These are phyloP conservation scores for Periplaneta americana DNA, from an alignment of 1,140 invertebrate genomes.

Conservation along the genomic window DNA sequence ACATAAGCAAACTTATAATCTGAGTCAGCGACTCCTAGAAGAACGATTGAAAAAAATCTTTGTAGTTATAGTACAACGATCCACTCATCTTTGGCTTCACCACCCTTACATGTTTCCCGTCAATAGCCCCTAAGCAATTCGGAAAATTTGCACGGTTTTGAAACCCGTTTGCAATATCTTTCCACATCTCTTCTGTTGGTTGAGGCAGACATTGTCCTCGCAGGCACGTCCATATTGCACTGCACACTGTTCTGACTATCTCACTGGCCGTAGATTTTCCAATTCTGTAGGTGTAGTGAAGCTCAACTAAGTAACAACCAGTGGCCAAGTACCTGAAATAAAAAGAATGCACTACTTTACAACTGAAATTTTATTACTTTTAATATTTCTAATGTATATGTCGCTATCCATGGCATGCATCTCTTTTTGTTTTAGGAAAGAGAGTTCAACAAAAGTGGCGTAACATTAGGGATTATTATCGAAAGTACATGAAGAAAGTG, in stretches of 20 bases:
- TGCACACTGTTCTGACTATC: conserved; percentile 29
- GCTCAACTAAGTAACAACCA: conserved; percentile 29
- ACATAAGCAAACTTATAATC: conserved; percentile 35
- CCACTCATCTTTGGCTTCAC: conserved; percentile 24
- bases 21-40: conserved; percentile 34
- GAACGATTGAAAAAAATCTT: conserved; percentile 34
- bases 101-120: conserved; percentile 34
- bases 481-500: too few relatives aligned
- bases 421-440: too few relatives aligned
- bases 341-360: too few relatives aligned
- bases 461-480: too few relatives aligned
- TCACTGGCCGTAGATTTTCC: conserved; percentile 27
- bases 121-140: conserved; percentile 29
- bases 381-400: too few relatives aligned
- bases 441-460: too few relatives aligned
- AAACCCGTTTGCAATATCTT: conserved; percentile 26
- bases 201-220: conserved; percentile 23
- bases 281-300: conserved; percentile 31
- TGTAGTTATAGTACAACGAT: conserved; percentile 34
- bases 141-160: conserved; percentile 31
- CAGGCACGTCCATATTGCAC: conserved; percentile 28
- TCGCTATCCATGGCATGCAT: too few relatives aligned
- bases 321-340: conserved; percentile 31
- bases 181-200: conserved; percentile 28
- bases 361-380: too few relatives aligned